Evolutionary conservation across 1,140 invertebrate species (phyloP), one percentile per base, ranked within the genome.

Genomic region (Aphelinus certus): DNA sequence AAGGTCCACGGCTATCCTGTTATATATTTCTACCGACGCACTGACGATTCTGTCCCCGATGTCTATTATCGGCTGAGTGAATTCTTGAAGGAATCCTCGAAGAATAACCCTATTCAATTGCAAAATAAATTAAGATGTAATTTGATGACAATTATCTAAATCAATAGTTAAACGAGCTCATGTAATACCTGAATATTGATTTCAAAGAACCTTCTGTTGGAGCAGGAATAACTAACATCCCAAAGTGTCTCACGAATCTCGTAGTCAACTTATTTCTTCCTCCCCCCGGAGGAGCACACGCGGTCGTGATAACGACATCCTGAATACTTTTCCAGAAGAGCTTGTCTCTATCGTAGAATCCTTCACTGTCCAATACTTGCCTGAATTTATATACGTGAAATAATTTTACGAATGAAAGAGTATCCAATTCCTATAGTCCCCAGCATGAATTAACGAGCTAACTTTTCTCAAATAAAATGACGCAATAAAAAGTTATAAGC

Each of bases 281-380:
- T 10, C 96, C 95, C 26, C 95, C 95, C 2, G 95, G 95, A 43
- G 95, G 95, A 1, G 94, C 95, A 90, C 96, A 97, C 3, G 94
- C 95, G 51, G 91, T 91, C 6, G 91, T 90, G 46, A 97, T 83
- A n/a, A 96, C 92, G 42, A 97, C 92, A 82, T 97, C 95, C 66
- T 93, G 83, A n/a, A 97, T 91, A 46, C 92, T 90, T 83, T 95
- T 96, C 95, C 95, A 97, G 83, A 92, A 95, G 51, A 96, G 81
- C 83, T 95, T 96, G 56, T 95, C 93, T 69, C 95, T 89, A 79
- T 97, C 95, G 80, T 95, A 97, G 49, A 96, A 88, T 2, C 95
- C 95, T 69, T 91, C 90, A 80, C 94, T 95, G 82, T 97, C 95
- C 45, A 96, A 84, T 76, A 92, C 92, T 89, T 96, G 95, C 65